phyloP scores from a whole-genome alignment of 2,888 invertebrate genomes.

The Pyrgus malvae region DNA sequence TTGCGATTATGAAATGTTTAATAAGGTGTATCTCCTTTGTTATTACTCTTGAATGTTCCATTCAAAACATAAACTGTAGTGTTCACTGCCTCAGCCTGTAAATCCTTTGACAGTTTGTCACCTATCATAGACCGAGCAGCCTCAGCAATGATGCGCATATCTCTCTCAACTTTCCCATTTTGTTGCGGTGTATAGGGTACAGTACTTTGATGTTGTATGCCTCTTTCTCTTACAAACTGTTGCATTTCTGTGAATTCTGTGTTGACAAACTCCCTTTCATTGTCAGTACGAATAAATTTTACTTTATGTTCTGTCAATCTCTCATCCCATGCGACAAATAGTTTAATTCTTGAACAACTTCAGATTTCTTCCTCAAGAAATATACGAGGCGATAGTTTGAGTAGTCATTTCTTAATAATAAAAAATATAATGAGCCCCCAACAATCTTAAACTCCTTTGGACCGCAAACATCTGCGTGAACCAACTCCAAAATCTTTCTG shows the following conservation, averaged over 20 bases:
- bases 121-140: conserved; percentile 28
- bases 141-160: conserved; percentile 31
- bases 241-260: not conserved
- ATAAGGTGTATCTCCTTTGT: not conserved
- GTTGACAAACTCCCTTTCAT: not conserved
- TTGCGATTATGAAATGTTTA: not conserved
- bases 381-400: not conserved
- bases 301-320: not conserved
- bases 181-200: conserved; percentile 35
- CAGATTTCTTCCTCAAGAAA: not conserved
- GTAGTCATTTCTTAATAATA: not conserved
- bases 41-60: not conserved
- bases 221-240: not conserved
- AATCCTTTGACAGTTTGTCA: not conserved
- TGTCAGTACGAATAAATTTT: not conserved
- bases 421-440: not conserved
- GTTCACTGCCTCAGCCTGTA: not conserved
- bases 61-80: not conserved
- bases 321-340: not conserved
- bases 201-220: conserved; percentile 31
- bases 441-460: not conserved
- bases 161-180: conserved; percentile 33
- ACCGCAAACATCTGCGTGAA: not conserved
- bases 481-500: not conserved
- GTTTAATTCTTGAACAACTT: not conserved